Evolutionary conservation across 1,140 invertebrate genomes (phyloP), one percentile per base, ranked within the genome.

Genomic region (Cheumatopsyche charites): DNA sequence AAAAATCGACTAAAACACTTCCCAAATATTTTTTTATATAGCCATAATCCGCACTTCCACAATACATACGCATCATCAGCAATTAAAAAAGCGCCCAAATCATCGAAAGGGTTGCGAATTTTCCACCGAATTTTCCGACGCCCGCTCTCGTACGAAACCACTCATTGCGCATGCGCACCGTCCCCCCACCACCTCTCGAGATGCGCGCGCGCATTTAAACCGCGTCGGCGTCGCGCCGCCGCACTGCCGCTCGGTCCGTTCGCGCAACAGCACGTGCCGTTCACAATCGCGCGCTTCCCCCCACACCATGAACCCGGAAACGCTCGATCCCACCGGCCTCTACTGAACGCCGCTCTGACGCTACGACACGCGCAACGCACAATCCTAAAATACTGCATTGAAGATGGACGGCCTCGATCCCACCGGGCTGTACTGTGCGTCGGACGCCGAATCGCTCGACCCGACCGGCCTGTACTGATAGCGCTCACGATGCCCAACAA

Each of bases 281-380:
- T 21, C 15, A 19, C 1, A 67, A 49, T 6, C 23, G n/a, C n/a
- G 5, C 21, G n/a, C 13, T 15, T 23, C 12, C 26, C 7, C 17
- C 12, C 12, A 7, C 29, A 42, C 1, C 4, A 71, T 71, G 70
- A 25, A 26, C 26, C 21, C 62, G n/a, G 23, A 71, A 61, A 23
- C 45, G 19, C 41, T 71, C 12, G 70, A 71, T 47, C 70, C 70
- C 42, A 71, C 70, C 62, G 70, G 62, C 6, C 61, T 71, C 42
- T 71, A 71, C 62, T 71, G 42, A 49, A 9, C 43, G 7, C 11
- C 15, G 21, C n/a, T 5, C n/a, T 19, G 21, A 29, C 58, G 17
- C 13, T 1, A n/a, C n/a, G n/a, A n/a, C n/a, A n/a, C n/a, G n/a
- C n/a, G n/a, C n/a, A n/a, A n/a, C n/a, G n/a, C n/a, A n/a, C n/a